Evolutionary conservation across 2,888 invertebrate genomes (phyloP).

Genomic region (Deroplatys truncata): DNA sequence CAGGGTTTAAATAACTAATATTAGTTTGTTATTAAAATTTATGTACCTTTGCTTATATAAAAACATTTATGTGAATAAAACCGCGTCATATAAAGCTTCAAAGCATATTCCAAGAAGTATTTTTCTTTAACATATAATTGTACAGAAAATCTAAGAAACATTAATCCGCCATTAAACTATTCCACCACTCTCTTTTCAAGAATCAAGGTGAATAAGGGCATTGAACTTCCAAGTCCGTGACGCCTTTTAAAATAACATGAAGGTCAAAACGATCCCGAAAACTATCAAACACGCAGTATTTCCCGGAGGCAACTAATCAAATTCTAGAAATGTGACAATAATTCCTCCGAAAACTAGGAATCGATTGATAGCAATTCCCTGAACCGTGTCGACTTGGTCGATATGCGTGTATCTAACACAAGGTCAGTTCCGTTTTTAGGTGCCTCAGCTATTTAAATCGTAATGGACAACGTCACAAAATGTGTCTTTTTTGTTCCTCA

Average conservation of each 20-base stretch:
- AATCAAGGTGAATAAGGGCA: neutral
- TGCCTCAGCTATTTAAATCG: neutral
- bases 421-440: neutral
- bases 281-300: neutral
- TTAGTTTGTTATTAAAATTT: too few relatives aligned
- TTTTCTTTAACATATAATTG: too few relatives aligned
- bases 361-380: neutral
- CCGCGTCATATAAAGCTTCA: too few relatives aligned
- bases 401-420: neutral
- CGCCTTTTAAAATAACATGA: neutral
- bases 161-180: too few relatives aligned
- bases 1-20: too few relatives aligned
- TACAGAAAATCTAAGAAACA: too few relatives aligned
- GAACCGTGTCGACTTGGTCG: neutral
- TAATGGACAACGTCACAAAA: neutral
- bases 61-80: too few relatives aligned
- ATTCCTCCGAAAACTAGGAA: neutral
- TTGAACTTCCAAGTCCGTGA: neutral
- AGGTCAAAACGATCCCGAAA: neutral
- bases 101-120: too few relatives aligned
- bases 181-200: neutral
- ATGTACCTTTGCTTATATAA: too few relatives aligned
- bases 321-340: neutral
- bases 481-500: too few relatives aligned
- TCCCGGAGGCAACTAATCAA: neutral